Conservation (phyloP, 1,140 invertebrate genomes). For the Helicoverpa zea region DNA sequence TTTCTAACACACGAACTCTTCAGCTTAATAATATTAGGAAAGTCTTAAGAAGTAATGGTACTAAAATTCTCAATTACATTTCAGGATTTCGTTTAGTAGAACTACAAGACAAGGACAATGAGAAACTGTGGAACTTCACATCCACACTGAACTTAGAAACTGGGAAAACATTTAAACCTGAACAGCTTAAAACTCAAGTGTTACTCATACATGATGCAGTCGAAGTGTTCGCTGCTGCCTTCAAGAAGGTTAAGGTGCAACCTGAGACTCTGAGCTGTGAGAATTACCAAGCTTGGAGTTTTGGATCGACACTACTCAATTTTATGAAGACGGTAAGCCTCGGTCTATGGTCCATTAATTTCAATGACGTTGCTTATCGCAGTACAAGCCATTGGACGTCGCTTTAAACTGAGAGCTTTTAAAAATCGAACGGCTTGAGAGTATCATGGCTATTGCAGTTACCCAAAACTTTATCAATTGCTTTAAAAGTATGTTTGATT, state of each 20-base stretch:
- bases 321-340: conserved; percentile 80
- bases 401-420: too few species aligned
- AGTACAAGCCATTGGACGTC: too few species aligned
- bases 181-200: conserved; percentile 68
- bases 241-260: conserved; percentile 63
- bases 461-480: not conserved
- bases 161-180: conserved; percentile 52
- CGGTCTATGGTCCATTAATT: not conserved
- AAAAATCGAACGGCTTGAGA: too few species aligned
- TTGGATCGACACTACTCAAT: conserved; percentile 75
- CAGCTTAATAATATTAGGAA: not conserved
- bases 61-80: conserved; percentile 25
- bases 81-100: conserved; percentile 73
- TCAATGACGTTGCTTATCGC: not conserved
- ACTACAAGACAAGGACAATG: conserved; percentile 57
- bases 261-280: conserved; percentile 64
- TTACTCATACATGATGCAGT: conserved; percentile 77
- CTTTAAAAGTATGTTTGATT: not conserved
- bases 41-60: not conserved
- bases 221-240: conserved; percentile 65
- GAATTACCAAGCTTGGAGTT: conserved; percentile 69
- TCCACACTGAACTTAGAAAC: conserved; percentile 64
- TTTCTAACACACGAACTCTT: too few species aligned
- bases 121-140: conserved; percentile 66
- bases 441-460: too few species aligned